phyloP scores from a whole-genome alignment of 2,113 vertebrate genomes.

The Geococcyx californianus region DNA sequence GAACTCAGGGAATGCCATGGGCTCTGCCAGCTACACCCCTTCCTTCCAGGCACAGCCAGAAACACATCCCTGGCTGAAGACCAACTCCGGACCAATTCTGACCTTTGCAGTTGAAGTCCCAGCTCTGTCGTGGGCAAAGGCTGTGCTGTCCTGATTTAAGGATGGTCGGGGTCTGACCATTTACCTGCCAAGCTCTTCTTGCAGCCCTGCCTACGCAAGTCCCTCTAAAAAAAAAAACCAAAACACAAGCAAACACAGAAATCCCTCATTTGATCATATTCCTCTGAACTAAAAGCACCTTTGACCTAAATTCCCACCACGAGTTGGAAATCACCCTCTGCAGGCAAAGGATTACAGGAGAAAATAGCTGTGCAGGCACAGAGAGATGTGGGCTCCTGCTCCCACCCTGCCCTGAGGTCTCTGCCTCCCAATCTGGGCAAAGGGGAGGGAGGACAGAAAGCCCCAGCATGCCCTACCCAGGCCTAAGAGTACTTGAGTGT shows the following conservation, averaged over 20 bases:
- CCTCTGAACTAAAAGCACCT: slow-evolving; percentile 48
- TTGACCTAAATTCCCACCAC: slow-evolving; percentile 35
- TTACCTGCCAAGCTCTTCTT: not conserved
- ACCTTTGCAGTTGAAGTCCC: not conserved
- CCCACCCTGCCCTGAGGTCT: not conserved
- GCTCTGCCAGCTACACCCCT: not conserved
- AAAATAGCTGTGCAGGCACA: not conserved
- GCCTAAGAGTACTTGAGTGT: not conserved
- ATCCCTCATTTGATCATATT: slow-evolving; percentile 17
- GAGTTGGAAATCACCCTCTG: slow-evolving; percentile 1
- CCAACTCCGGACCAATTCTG: not conserved
- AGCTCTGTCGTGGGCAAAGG: not conserved
- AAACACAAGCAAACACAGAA: not conserved
- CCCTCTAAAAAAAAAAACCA: not conserved
- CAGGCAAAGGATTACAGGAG: not conserved
- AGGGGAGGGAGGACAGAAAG: not conserved
- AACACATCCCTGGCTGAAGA: not conserved
- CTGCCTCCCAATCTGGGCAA: not conserved
- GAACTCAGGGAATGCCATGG: fast-evolving
- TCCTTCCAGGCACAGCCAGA: not conserved
- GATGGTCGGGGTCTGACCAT: not conserved
- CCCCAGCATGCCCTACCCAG: not conserved
- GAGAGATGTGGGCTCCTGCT: not conserved
- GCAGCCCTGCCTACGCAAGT: not conserved
- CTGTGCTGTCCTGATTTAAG: not conserved